Evolutionary conservation across 2,113 vertebrate species (phyloP).

Genomic region (Cyprinodon brontotheroides): DNA sequence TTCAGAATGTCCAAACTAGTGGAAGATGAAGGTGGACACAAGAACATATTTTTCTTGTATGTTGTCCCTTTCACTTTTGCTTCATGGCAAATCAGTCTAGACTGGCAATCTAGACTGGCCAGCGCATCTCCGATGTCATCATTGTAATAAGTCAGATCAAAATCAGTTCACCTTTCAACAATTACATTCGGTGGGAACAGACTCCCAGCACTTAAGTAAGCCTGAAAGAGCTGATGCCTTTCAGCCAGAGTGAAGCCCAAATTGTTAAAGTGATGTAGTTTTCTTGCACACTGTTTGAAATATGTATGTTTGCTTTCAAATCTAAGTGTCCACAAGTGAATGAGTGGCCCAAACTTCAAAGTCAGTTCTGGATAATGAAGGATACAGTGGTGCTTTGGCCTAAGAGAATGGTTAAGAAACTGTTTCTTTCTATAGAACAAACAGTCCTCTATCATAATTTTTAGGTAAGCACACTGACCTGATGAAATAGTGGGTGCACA

Average conservation of each 20-base stretch:
- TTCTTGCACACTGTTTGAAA: slow-evolving; percentile 7
- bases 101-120: no score
- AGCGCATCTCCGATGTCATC: no score
- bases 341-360: slow-evolving; percentile 26
- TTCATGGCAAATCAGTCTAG: not conserved
- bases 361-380: slow-evolving; percentile 22
- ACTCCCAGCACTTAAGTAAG: not conserved
- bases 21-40: not conserved
- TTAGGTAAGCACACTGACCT: no score
- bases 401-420: no score
- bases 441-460: no score
- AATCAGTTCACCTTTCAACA: not conserved
- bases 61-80: not conserved
- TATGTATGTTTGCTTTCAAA: slow-evolving; percentile 8
- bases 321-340: slow-evolving; percentile 3
- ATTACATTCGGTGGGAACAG: not conserved
- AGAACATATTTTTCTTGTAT: not conserved
- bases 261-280: not conserved
- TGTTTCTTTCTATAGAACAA: no score
- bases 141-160: no score
- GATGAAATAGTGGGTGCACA: no score
- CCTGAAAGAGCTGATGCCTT: slow-evolving; percentile 3
- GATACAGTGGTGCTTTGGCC: slow-evolving; percentile 7
- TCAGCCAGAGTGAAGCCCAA: not conserved
- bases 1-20: not conserved